These are phyloP conservation scores for Blastobasis lacticolella DNA, from an alignment of 2,888 invertebrate species.

Conservation along the genomic window DNA sequence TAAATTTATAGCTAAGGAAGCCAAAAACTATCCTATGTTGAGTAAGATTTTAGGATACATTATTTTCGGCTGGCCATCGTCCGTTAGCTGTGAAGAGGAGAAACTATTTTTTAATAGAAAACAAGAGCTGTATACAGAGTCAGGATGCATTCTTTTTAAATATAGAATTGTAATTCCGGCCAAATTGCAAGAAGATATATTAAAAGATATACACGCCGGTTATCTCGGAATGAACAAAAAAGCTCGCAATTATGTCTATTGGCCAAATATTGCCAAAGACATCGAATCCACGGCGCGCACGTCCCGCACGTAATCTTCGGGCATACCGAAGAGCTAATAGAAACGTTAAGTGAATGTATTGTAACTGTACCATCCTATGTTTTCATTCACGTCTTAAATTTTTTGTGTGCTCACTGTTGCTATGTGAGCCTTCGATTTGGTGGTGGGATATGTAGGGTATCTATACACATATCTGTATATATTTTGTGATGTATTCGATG, in stretches of 20 bases:
- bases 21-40: slow-evolving; percentile 1
- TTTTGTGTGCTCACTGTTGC: too few relatives aligned
- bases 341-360: too few relatives aligned
- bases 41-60: slow-evolving; percentile 6
- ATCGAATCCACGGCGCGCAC: background rate
- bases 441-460: too few relatives aligned
- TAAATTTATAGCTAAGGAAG: background rate
- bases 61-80: slow-evolving; percentile 10
- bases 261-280: background rate
- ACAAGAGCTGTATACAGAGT: slow-evolving; percentile 6
- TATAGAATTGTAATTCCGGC: slow-evolving; percentile 10
- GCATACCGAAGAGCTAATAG: too few relatives aligned
- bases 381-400: too few relatives aligned
- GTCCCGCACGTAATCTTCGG: background rate
- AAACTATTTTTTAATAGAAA: slow-evolving; percentile 8
- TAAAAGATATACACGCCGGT: slow-evolving; percentile 4
- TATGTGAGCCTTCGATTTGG: too few relatives aligned
- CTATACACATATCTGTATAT: too few relatives aligned
- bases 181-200: background rate
- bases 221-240: slow-evolving; percentile 9
- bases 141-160: slow-evolving; percentile 11
- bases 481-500: too few relatives aligned
- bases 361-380: too few relatives aligned
- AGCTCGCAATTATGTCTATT: slow-evolving; percentile 6
- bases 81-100: slow-evolving; percentile 1